Base-by-base conservation (phyloP, 2,113 vertebrate genomes). In the Harpagus bidentatus region DNA sequence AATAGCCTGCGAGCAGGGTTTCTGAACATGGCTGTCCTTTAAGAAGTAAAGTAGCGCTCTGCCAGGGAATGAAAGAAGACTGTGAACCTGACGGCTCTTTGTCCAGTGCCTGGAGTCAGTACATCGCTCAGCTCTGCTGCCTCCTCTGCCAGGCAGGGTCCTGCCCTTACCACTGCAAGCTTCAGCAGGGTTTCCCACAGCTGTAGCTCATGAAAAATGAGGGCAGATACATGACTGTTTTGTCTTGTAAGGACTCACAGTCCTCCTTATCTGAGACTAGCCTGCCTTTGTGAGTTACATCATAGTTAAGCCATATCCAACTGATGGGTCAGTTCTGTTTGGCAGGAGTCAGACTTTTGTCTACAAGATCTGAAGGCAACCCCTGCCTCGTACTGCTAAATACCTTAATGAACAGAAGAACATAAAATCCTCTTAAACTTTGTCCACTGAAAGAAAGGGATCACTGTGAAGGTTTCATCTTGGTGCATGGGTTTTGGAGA, bases 71-170 rank as follows among this genome's bases (percentile, higher is more conserved):
- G 20, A 76, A 79, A 61, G 15, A 29, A 18, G 65, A 13, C 38
- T 50, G 11, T 62, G 66, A 74, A 79, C 38, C 8, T 28, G n/a
- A 11, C 1, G 6, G 31, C 36, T 40, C 34, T 81, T 36, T 23
- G 45, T 61, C 42, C 19, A 36, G 31, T 0, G 0, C 36, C 23
- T 7, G 12, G 32, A 36, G 9, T 47, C 0, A 0, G 26, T 23
- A 13, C n/a, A 16, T 29, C 0, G 5, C 58, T 48, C 38, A 13
- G 38, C 58, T 45, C 69, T 76, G 26, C 67, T 89, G 81, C 28
- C 28, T 81, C 29, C 29, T 79, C 47, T 5, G 4, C 31, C 1
- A 6, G 79, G 42, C 52, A 47, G 56, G 9, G 16, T 26, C 55
- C 67, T 85, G 81, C 56, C 58, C 32, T n/a, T 53, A 13, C 8